A percentile compares a stretch with the other conserved stretches of the same genome.
phyloP scores from a whole-genome alignment of 2,888 invertebrate species.

The Dicycla oo region DNA sequence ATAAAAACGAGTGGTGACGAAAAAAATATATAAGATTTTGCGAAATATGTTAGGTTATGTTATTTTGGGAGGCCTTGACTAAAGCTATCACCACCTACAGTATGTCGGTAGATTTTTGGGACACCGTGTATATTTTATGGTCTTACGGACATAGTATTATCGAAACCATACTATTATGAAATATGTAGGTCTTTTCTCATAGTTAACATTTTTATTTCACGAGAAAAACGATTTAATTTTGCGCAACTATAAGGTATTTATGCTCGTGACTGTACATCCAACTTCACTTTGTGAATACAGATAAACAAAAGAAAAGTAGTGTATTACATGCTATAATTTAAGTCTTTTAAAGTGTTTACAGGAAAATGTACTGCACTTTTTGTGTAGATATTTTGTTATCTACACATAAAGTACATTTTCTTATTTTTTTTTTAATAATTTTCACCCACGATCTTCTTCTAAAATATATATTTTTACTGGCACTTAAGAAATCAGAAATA shows the following conservation, averaged over 20 bases:
- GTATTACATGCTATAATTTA: conserved; percentile 2
- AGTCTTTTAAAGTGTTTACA: conserved; percentile 11
- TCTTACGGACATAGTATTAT: background rate
- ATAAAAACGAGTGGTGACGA: too few species aligned
- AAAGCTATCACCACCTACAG: too few species aligned
- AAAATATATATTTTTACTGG: background rate
- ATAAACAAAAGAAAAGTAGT: conserved; percentile 36
- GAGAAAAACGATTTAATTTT: background rate
- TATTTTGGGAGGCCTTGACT: too few species aligned
- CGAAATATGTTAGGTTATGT: too few species aligned
- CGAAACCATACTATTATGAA: background rate
- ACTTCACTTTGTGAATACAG: conserved; percentile 19
- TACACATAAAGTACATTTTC: too few species aligned
- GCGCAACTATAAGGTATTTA: background rate
- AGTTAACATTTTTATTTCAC: background rate
- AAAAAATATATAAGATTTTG: too few species aligned
- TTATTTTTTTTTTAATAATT: too few species aligned
- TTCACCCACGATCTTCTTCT: background rate
- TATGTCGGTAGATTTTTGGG: too few species aligned
- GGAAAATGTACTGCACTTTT: background rate
- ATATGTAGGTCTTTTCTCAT: background rate
- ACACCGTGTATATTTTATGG: too few species aligned
- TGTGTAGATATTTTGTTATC: too few species aligned
- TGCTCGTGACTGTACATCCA: background rate
- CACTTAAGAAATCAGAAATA: too few species aligned